Evolutionary conservation across 2,888 invertebrate genomes (phyloP), one percentile per base, ranked within the genome.

Genomic region (Scelioninae gen. 2): DNA sequence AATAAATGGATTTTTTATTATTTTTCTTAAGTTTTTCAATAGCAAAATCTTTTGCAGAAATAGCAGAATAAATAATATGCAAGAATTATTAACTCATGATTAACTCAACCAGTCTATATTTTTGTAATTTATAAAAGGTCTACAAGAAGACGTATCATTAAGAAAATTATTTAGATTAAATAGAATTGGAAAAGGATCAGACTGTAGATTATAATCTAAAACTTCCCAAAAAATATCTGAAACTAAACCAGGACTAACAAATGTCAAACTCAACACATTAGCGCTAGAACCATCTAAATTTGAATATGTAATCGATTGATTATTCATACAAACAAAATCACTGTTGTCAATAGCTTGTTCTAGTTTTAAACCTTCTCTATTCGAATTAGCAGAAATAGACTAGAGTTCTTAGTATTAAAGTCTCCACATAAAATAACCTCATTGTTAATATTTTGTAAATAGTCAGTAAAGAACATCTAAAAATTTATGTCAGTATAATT

Each of bases 101-200:
- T 19, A 13, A 2, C 7, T 7, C 7, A 5, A 7, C 57, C 57
- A 57, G 11, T 57, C 18, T 11, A 25, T 57, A 6, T 43, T 15
- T 11, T 18, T 31, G 1, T 7, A 31, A 31, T 43, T 31, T 9
- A 57, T 43, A 31, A 7, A 31, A 4, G 57, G 57, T 31, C 37
- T 53, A 9, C 53, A 53, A 13, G 37, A 22, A 1, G 15, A 2
- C 13, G 6, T 9, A n/a, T 9, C 15, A 19, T n/a, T 10, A 13
- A 53, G 13, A 53, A 53, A 53, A 1, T 37, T 37, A 37, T 53
- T 37, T 0, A 53, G 0, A 16, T 7, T 10, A 25, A 55, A 15
- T 28, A 55, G 10, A 28, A 55, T 41, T 11, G 55, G 55, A 5
- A 41, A 41, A 28, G 39, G 55, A 10, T 55, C 55, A 1, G 52